Evolutionary conservation across 1,140 invertebrate genomes (phyloP).

Genomic region (Triops longicaudatus): DNA sequence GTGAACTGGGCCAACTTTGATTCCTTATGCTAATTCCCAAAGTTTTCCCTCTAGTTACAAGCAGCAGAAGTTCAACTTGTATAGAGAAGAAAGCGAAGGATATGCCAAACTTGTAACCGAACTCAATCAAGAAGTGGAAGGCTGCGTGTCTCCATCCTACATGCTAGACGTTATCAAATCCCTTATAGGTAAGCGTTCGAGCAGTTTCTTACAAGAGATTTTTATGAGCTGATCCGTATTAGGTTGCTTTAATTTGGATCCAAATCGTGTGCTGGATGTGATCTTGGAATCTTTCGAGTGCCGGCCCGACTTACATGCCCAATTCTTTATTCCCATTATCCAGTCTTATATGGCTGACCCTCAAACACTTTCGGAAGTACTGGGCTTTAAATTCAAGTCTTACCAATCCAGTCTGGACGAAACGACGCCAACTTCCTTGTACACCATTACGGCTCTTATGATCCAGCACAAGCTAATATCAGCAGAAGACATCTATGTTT

Average conservation of each 20-base stretch:
- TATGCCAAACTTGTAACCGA: slow-evolving; percentile 97
- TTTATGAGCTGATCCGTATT: slow-evolving; percentile 24
- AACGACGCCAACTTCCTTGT: slow-evolving; percentile 61
- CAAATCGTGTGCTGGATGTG: slow-evolving; percentile 93
- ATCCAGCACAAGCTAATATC: slow-evolving; percentile 77
- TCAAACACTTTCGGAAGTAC: slow-evolving; percentile 78
- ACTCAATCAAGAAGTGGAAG: slow-evolving; percentile 75
- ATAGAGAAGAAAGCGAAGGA: slow-evolving; percentile 97
- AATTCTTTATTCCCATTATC: slow-evolving; percentile 73
- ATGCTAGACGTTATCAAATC: slow-evolving; percentile 80
- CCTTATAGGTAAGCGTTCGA: slow-evolving; percentile 63
- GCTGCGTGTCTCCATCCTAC: slow-evolving; percentile 49
- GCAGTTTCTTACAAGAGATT: slow-evolving; percentile 14
- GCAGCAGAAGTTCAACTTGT: slow-evolving; percentile 97
- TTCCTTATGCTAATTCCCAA: slow-evolving; percentile 27
- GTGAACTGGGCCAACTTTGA: slow-evolving; percentile 42
- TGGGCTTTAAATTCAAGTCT: slow-evolving; percentile 89
- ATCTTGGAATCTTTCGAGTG: slow-evolving; percentile 95
- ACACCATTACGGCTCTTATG: slow-evolving; percentile 79
- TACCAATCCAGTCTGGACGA: slow-evolving; percentile 50
- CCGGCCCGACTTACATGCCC: slow-evolving; percentile 48
- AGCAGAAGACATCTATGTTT: slow-evolving; percentile 80
- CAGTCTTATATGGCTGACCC: slow-evolving; percentile 75
- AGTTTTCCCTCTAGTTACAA: slow-evolving; percentile 74
- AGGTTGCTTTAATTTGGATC: slow-evolving; percentile 99